Evolutionary conservation across 2,888 invertebrate genomes (phyloP).

Genomic region (Helleia helle): DNA sequence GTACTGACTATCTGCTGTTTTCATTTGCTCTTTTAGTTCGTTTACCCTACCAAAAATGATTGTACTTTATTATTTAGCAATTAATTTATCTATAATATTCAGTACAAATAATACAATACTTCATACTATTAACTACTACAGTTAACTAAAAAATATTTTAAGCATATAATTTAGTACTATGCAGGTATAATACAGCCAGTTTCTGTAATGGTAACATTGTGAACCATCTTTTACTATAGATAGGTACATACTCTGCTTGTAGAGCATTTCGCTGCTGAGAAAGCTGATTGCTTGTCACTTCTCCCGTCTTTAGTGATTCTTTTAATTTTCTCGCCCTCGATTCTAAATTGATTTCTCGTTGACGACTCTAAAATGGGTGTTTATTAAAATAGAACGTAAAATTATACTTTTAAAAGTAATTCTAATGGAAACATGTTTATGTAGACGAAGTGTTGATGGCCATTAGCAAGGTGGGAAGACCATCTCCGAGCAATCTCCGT

Average conservation of each 20-base stretch:
- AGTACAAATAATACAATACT: background rate
- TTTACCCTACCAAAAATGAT: constrained; percentile 31
- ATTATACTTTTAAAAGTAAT: too few relatives aligned
- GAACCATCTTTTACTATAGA: background rate
- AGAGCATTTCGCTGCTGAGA: constrained; percentile 49
- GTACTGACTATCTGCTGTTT: constrained; percentile 37
- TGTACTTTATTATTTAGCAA: background rate
- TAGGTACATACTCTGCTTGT: constrained; percentile 41
- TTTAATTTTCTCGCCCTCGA: constrained; percentile 58
- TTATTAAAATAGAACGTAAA: too few relatives aligned
- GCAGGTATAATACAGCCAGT: too few relatives aligned
- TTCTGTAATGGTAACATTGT: too few relatives aligned
- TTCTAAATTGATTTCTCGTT: constrained; percentile 56
- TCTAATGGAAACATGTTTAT: too few relatives aligned
- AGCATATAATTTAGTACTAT: too few relatives aligned
- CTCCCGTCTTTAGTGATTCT: constrained; percentile 58
- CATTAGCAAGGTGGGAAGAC: too few relatives aligned
- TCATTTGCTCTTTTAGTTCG: constrained; percentile 47
- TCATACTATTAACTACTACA: background rate
- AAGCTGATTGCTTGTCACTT: constrained; percentile 48
- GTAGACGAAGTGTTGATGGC: too few relatives aligned
- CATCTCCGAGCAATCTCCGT: too few relatives aligned
- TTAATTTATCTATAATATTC: too few relatives aligned
- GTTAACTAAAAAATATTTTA: too few relatives aligned
- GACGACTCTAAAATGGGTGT: constrained; percentile 44